These are phyloP conservation scores for Strix uralensis DNA, from an alignment of 2,113 vertebrate species.

Conservation along the genomic window DNA sequence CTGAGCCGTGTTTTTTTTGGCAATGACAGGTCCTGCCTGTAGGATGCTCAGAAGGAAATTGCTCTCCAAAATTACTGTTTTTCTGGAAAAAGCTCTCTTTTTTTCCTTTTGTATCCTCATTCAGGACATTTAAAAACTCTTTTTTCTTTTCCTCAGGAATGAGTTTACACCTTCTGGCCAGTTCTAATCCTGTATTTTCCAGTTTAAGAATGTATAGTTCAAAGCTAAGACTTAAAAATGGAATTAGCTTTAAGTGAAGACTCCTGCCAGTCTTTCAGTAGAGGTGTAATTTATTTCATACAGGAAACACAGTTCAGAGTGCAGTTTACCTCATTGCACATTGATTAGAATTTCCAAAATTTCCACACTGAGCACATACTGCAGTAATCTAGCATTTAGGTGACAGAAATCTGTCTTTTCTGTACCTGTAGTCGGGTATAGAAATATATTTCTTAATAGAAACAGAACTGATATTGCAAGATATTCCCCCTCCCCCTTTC, in stretches of 20 bases:
- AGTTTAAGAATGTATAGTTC: neutral
- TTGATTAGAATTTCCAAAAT: neutral
- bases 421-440: neutral
- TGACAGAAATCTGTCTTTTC: neutral
- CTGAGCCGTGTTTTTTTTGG: neutral
- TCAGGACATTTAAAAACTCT: neutral
- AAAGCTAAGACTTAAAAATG: neutral
- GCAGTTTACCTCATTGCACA: neutral
- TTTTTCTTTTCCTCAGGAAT: neutral
- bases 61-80: neutral
- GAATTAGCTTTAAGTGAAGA: neutral
- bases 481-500: too few species aligned
- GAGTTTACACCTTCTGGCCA: neutral
- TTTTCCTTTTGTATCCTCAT: neutral
- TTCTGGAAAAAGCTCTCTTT: neutral
- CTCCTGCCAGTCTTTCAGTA: neutral
- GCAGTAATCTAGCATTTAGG: neutral
- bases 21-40: neutral
- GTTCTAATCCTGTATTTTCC: neutral
- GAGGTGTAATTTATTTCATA: neutral
- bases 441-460: neutral
- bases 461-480: neutral
- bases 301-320: neutral
- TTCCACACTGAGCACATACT: neutral
- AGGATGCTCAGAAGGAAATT: neutral